Evolutionary conservation across 2,113 vertebrate species (phyloP), one percentile per base, ranked within the genome.

Genomic region (Redunca redunca): DNA sequence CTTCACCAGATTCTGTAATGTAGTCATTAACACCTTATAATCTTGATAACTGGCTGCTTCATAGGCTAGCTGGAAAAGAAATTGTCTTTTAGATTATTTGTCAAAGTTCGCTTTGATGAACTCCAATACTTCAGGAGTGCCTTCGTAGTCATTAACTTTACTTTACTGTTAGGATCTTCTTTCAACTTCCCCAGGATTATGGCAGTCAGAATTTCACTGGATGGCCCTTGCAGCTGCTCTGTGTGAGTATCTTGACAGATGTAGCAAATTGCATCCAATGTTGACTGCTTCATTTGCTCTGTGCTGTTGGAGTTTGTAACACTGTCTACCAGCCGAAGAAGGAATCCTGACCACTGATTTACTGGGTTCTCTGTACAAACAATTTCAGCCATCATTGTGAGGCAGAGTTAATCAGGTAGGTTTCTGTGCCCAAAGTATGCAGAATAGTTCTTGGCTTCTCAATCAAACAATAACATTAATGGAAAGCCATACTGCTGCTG

Each of bases 161-260:
- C 99, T 83, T 99, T 99, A 99, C 99, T 99, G 98, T 99, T 99
- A 48, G 99, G 99, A 97, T 99, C 99, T 98, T 99, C 99, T 98
- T 99, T 99, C 96, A 99, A 99, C 99, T 99, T 99, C 92, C 99
- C 99, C 98, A 99, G 99, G 98, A 99, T 99, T 97, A 99, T 99
- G 97, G 99, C 99, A 0, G 99, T 99, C 98, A 99, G 99, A 98
- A 99, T 99, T 98, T 99, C 99, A 97, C 99, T 99, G 93, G 99
- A 99, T 95, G 99, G 99, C 50, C 99, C 99, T 98, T 99, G 99
- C 86, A 99, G 99, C 92, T 99, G 98, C 96, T 99, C 99, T 1
- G 99, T 99, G 92, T 99, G 99, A 99, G 99, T 99, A 98, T 99
- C 99, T 99, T 99, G 99, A 95, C 99, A 99, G 98, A 99, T 99